phyloP scores from a whole-genome alignment of 2,888 invertebrate species.

The Meteorus colon region DNA sequence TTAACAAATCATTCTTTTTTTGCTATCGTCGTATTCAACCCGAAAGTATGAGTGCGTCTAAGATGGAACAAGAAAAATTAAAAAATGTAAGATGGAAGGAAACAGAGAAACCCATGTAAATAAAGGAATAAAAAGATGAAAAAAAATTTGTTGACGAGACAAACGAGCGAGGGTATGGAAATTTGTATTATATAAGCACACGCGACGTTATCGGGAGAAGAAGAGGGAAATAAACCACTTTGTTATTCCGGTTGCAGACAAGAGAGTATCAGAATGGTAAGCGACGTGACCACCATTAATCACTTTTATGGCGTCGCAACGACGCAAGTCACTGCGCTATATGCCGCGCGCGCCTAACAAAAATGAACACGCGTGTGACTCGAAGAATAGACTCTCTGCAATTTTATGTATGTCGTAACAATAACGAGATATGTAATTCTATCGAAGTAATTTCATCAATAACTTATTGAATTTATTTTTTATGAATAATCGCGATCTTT shows the following conservation, averaged over 20 bases:
- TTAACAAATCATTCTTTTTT: no score
- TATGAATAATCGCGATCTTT: not conserved
- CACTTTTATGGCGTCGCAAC: slow-evolving; percentile 70
- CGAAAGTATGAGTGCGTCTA: no score
- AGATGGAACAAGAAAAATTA: not conserved
- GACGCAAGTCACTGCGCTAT: slow-evolving; percentile 68
- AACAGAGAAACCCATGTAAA: not conserved
- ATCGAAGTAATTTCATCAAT: no score
- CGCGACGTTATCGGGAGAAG: slow-evolving; percentile 15
- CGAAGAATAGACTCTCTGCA: slow-evolving; percentile 8
- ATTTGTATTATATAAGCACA: slow-evolving; percentile 5
- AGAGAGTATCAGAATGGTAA: slow-evolving; percentile 69
- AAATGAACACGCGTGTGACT: slow-evolving; percentile 37
- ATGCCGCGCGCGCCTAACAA: slow-evolving; percentile 13
- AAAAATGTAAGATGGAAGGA: not conserved
- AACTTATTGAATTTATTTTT: no score
- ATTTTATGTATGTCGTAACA: not conserved
- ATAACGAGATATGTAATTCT: not conserved
- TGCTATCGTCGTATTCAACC: no score
- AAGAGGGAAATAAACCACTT: slow-evolving; percentile 53
- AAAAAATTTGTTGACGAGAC: slow-evolving; percentile 23
- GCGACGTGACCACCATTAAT: slow-evolving; percentile 70
- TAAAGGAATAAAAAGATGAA: slow-evolving; percentile 16
- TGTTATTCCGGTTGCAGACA: slow-evolving; percentile 67
- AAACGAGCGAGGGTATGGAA: slow-evolving; percentile 9